phyloP scores from a whole-genome alignment of 1,140 invertebrate genomes.

The Patella vulgata region DNA sequence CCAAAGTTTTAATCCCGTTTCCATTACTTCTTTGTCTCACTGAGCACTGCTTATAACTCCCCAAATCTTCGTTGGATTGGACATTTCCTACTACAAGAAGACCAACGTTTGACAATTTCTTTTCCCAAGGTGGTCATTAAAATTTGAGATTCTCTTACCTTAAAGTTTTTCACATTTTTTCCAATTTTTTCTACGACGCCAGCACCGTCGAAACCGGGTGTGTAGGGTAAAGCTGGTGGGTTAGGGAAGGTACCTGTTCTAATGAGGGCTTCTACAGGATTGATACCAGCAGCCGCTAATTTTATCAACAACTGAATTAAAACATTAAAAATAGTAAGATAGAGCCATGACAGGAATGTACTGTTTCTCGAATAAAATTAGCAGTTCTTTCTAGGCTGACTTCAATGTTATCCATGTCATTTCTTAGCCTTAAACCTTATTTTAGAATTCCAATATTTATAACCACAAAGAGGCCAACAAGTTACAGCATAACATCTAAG shows the following conservation, averaged over 20 bases:
- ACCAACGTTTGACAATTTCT: background rate
- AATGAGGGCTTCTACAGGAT: conserved; percentile 73
- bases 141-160: conserved; percentile 51
- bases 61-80: too few relatives aligned
- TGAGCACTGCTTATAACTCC: background rate
- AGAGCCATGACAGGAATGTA: background rate
- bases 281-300: conserved; percentile 69
- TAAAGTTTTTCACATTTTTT: conserved; percentile 62
- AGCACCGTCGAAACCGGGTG: conserved; percentile 69
- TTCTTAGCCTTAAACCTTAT: background rate
- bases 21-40: background rate
- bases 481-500: background rate
- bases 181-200: conserved; percentile 69
- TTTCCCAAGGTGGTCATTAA: background rate
- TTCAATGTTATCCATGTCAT: background rate
- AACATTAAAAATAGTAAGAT: background rate
- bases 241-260: conserved; percentile 64
- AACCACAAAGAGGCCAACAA: background rate
- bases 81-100: too few relatives aligned
- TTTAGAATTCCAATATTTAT: too few relatives aligned
- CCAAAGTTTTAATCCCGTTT: background rate
- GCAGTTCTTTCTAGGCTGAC: background rate
- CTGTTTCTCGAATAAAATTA: background rate
- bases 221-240: conserved; percentile 67
- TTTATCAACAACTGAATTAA: conserved; percentile 66